Evolutionary conservation across 2,113 vertebrate species (phyloP), one percentile per base, ranked within the genome.

Genomic region (Seriola quinqueradiata): DNA sequence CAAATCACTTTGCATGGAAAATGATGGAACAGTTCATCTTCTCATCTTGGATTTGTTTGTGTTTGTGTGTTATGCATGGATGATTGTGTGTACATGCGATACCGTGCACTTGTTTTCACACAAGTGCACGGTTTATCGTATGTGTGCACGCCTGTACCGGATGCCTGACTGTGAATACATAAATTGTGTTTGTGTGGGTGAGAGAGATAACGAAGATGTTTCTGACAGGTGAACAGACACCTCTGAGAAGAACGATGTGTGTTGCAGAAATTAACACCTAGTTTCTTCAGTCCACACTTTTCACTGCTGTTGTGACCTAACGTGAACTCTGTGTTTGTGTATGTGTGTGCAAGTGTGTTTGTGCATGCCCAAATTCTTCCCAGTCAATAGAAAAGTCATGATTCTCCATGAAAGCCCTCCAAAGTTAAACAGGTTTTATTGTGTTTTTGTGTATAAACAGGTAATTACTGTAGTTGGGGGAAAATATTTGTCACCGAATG

Each of bases 1-100:
- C 70, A 84, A 66, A 67, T 79, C 50, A 23, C 57, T 63, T 69
- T 67, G 25, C 38, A 70, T 70, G 50, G 78, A 75, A 74, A 79
- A 70, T 75, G 13, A 81, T 38, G 32, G 76, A 72, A 77, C 50
- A 77, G 70, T 73, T 64, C 61, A 70, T 67, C 25, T 5, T 1
- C 14, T 61, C 16, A 13, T 59, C 23, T 36, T 68, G 36, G 14
- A 55, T 59, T 69, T 70, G 52, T 40, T 23, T 42, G 23, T 59
- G 23, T 36, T 23, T 36, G 58, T 66, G 38, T 72, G 42, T 50
- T 36, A 61, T 52, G 65, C 10, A 16, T 58, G 44, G 13, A 8
- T 74, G 28, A 50, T 19, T 72, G 44, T 75, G 55, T 55, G n/a
- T 8, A 7, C 12, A 60, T 55, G 23, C 8, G 69, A 25, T 13